Percentiles rank a stretch among this genome's conserved stretches.
Conservation (phyloP, 2,888 invertebrate species). For the Capitulum mitella region DNA sequence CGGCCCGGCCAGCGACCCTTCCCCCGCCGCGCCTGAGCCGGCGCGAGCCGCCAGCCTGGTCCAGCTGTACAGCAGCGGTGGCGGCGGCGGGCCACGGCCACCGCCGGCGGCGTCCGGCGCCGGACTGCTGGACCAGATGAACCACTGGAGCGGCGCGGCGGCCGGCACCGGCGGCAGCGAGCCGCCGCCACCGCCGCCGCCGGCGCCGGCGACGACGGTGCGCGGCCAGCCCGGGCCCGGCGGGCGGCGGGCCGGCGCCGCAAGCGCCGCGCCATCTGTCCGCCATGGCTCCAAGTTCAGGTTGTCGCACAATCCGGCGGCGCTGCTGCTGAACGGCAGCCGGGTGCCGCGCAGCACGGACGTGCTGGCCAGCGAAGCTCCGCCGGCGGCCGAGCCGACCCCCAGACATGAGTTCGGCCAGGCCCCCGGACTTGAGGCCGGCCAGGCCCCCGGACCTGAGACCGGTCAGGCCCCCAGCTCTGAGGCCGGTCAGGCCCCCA, state of each 20-base stretch:
- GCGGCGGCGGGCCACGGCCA: neutral
- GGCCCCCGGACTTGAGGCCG: too few relatives aligned
- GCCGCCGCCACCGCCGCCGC: neutral
- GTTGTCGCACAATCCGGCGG: conserved; percentile 20
- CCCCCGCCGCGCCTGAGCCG: neutral
- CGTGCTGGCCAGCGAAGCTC: neutral
- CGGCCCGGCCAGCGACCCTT: neutral
- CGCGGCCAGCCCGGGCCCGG: neutral
- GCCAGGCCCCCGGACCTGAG: too few relatives aligned
- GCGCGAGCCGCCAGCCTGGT: neutral
- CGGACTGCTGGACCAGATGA: neutral
- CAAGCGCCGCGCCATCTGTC: neutral
- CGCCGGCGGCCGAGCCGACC: neutral
- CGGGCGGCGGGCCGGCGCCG: neutral
- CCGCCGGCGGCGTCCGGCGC: neutral
- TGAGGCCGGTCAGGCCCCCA: too few relatives aligned
- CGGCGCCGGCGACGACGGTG: neutral
- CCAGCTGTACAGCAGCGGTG: neutral
- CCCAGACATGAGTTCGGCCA: too few relatives aligned
- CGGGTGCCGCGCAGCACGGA: neutral
- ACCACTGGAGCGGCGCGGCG: conserved; percentile 3
- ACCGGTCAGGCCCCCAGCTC: too few relatives aligned
- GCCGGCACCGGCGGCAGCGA: neutral
- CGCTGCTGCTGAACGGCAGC: neutral
- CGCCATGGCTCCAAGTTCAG: neutral